Evolutionary conservation across 2,888 invertebrate species (phyloP), one percentile per base, ranked within the genome.

Genomic region (Sinohyriopsis cumingii): DNA sequence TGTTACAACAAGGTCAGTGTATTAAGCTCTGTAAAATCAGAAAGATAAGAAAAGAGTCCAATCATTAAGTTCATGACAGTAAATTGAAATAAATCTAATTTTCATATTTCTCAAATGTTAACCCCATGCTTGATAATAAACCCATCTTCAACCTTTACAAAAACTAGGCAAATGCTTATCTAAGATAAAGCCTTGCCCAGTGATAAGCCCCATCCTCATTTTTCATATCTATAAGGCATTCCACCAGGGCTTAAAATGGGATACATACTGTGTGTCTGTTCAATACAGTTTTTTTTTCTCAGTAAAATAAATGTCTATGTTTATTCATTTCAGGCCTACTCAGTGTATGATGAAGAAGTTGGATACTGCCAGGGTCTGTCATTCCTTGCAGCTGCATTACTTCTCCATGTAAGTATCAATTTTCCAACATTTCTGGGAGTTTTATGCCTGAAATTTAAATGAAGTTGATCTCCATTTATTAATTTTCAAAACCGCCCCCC

Each of bases 361-460:
- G 98, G 98, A 69, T 99, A 99, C 91, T 99, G 99, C 89, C 99
- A 99, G 91, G 99, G 99, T 9, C 93, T 99, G 73, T 99, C 98
- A 90, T 99, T 99, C 90, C 92, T 99, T 57, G 98, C 97, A 56
- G 99, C 99, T 75, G 97, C 98, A 66, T 92, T 99, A 70, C 91
- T 99, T 54, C 91, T 99, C 76, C 99, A 99, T 90, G 98, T 98
- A 90, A 93, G 94, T 93, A 64, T 59, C 19, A 3, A 33, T 56
- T n/a, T 6, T 22, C 7, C 54, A 24, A 54, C 20, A 55, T 20
- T 67, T 5, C 19, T 59, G 15, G 22, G 55, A 54, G 20, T 63
- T 53, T n/a, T 63, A n/a, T 63, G 20, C n/a, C 20, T 22, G 9
- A 24, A 57, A n/a, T 24, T 24, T 18, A n/a, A n/a, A 20, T 57